Base-by-base conservation (phyloP, 2,797 vertebrate species). In the Syngnathus rostellatus region DNA sequence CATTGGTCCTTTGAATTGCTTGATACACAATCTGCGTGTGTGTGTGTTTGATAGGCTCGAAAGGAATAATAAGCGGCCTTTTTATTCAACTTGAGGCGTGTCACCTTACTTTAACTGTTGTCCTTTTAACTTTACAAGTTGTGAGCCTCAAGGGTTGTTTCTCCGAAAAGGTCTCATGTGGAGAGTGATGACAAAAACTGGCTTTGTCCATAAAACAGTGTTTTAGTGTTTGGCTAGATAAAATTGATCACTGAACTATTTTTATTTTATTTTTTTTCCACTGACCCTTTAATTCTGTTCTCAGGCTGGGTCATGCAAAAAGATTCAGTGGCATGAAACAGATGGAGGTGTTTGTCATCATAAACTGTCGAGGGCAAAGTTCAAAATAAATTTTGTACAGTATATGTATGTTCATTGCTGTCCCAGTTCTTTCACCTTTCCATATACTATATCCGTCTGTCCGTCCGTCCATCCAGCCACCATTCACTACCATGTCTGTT, bases 71-170 rank as follows among this genome's bases (percentile, higher is more conserved):
- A 62, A 63, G 12, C 17, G 48, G 46, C 40, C 50, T 16, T 67
- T 11, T 68, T 61, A 69, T 73, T 66, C 31, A 60, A 31, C 57
- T 39, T 23, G 25, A 67, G 63, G 6, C 2, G 77, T 67, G 66
- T 78, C 75, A 58, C 66, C 63, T 77, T 80, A 69, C 76, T 38
- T 17, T 66, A 68, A 70, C 58, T 62, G 62, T 25, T 62, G 51
- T 46, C 70, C 53, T 69, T 31, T 51, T 31, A 25, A 53, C 46
- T 62, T 43, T n/a, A n/a, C 46, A 63, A 37, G 62, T 64, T 53
- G 63, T 50, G 63, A n/a, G 23, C 23, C 62, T 63, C 21, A 63
- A 12, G 63, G 31, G 63, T 6, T 8, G 17, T 40, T 64, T 23
- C 5, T 21, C 21, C 1, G 9, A 45, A 46, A 14, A 45, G 12